Conservation (phyloP, 2,113 vertebrate genomes). For the Barnardius zonarius region DNA sequence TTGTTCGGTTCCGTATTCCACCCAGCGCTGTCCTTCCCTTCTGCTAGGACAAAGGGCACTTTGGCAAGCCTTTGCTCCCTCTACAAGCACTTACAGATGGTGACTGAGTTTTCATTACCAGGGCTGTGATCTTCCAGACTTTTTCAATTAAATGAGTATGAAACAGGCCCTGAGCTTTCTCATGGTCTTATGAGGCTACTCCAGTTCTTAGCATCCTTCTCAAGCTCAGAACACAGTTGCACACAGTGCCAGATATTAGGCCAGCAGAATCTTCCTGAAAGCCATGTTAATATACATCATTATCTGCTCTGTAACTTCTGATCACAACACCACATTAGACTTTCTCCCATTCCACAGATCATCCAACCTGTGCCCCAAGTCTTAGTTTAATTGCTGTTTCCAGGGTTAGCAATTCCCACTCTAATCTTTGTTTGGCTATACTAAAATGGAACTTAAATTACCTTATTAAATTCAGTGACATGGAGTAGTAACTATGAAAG, state of each 20-base stretch:
- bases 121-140: neutral
- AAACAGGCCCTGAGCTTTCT: neutral
- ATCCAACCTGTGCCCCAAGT: neutral
- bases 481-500: neutral
- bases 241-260: neutral
- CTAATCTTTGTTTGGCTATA: neutral
- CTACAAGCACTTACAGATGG: conserved; percentile 15
- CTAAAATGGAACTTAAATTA: neutral
- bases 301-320: neutral
- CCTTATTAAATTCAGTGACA: neutral
- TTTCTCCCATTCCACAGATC: neutral
- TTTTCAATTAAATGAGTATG: neutral
- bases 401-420: neutral
- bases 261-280: neutral
- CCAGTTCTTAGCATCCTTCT: neutral
- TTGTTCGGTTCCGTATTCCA: neutral
- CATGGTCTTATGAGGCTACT: neutral
- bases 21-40: neutral
- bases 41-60: neutral
- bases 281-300: neutral
- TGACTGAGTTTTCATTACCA: neutral
- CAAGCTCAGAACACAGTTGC: neutral
- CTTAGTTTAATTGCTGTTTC: neutral
- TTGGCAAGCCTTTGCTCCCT: conserved; percentile 3
- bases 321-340: neutral